These are phyloP conservation scores for Callimorpha dominula DNA, from an alignment of 2,888 invertebrate species.

Conservation along the genomic window DNA sequence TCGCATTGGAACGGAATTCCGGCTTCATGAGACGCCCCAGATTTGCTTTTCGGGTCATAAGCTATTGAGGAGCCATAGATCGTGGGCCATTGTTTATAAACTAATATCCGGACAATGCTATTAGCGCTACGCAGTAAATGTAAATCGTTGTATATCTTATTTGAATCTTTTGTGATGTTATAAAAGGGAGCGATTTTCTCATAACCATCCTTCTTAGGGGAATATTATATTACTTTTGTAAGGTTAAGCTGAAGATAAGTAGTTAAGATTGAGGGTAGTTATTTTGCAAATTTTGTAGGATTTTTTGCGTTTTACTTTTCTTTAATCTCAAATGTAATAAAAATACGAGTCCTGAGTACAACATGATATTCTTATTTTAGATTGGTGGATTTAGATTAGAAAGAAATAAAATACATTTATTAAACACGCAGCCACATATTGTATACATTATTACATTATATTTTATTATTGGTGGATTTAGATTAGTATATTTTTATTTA, in stretches of 20 bases:
- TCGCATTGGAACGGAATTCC: constrained; percentile 56
- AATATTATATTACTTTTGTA: constrained; percentile 13
- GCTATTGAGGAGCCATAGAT: constrained; percentile 52
- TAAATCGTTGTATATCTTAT: constrained; percentile 47
- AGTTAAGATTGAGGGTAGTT: not conserved
- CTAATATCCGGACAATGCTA: constrained; percentile 50
- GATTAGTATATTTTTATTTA: too few relatives aligned
- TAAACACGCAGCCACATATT: too few relatives aligned
- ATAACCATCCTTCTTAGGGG: constrained; percentile 1
- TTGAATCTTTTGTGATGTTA: constrained; percentile 26
- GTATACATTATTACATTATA: too few relatives aligned
- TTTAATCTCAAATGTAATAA: not conserved
- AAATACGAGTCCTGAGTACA: not conserved
- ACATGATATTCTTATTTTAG: not conserved
- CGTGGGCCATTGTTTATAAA: constrained; percentile 54
- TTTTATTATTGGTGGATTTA: too few relatives aligned
- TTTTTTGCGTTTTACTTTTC: not conserved
- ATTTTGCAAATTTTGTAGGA: not conserved
- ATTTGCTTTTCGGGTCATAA: constrained; percentile 56
- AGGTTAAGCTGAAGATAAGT: constrained; percentile 11
- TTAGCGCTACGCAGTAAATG: constrained; percentile 33
- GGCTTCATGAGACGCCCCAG: constrained; percentile 56
- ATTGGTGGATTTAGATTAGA: too few relatives aligned
- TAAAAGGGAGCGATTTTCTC: constrained; percentile 10
- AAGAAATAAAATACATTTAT: too few relatives aligned